Conservation (phyloP, 2,888 invertebrate species). For the Agrotis segetum region DNA sequence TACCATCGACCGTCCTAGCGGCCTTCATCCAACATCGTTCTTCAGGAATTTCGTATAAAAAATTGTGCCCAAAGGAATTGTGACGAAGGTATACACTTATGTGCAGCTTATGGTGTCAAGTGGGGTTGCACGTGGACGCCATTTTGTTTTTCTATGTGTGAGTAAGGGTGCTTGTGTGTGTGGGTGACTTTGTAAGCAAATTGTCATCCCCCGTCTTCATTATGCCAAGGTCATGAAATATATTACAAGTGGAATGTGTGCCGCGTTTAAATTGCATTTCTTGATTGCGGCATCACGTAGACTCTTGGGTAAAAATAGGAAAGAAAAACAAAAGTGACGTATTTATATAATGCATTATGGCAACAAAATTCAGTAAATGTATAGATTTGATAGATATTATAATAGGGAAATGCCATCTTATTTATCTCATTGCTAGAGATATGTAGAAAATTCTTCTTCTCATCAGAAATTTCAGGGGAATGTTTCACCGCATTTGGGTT, state of each 20-base stretch:
- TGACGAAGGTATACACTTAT: conserved; percentile 47
- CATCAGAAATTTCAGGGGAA: too few relatives aligned
- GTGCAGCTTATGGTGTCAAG: conserved; percentile 53
- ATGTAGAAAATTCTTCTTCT: too few relatives aligned
- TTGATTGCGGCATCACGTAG: conserved; percentile 8
- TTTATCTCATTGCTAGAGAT: too few relatives aligned
- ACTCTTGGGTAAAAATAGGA: neutral
- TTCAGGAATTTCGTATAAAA: conserved; percentile 57
- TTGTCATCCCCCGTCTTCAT: conserved; percentile 52
- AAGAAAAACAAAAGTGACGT: neutral
- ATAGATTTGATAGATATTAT: too few relatives aligned
- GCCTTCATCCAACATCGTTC: conserved; percentile 31
- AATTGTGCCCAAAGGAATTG: conserved; percentile 50
- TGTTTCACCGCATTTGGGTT: too few relatives aligned
- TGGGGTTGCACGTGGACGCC: conserved; percentile 45
- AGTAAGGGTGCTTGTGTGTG: conserved; percentile 25
- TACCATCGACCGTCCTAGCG: conserved; percentile 15
- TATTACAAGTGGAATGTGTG: conserved; percentile 22
- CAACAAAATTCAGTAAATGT: too few relatives aligned
- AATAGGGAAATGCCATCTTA: too few relatives aligned
- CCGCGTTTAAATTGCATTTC: conserved; percentile 24
- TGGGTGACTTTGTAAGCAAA: conserved; percentile 50
- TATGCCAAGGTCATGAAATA: conserved; percentile 60
- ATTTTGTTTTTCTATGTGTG: conserved; percentile 24
- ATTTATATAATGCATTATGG: neutral